Base-by-base conservation (phyloP, 2,888 invertebrate species). In the Pyrochroa serraticornis region DNA sequence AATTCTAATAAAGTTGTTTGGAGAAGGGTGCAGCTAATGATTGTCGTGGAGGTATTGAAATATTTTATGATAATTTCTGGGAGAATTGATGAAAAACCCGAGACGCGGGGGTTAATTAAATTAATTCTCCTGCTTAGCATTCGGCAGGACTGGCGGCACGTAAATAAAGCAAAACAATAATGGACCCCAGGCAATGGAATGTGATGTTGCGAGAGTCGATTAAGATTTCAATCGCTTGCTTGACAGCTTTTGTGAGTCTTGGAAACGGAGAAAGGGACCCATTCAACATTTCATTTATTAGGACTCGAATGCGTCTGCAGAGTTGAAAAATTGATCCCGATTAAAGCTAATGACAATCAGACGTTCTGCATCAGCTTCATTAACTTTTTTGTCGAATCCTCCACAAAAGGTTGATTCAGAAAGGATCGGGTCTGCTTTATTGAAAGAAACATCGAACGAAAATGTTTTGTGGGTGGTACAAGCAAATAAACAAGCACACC, bases 281-380 rank as follows among this genome's bases (percentile, higher is more conserved):
- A 33, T 42, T 42, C 32, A 22, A n/a, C 36, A 12, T 35, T 43
- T 35, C 42, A n/a, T 36, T 43, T 35, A 30, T 51, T 36, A 32
- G 9, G 31, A 43, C 33, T 43, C 8, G 36, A 48, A 50, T 33
- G 10, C 8, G 43, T 5, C 22, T 37, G 50, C n/a, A 37, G 30
- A 9, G 35, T 14, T 30, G 53, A 46, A 46, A 45, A 53, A 46
- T 45, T 39, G 37, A 14, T 13, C n/a, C n/a, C 43, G 44, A 52
- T 52, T 44, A 52, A 33, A 33, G 37, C 9, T 38, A 52, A 37
- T 45, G 49, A 52, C 52, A 52, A 12, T 12, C 32, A 22, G 14
- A 32, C n/a, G 39, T 32, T 33, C 8, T 32, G 41, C 31, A 42
- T 50, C 42, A 50, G 36, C 30, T 9, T 9, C 10, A 22, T 47